These are phyloP conservation scores for Scolopax mira DNA, from an alignment of 2,113 vertebrate genomes.

Conservation along the genomic window DNA sequence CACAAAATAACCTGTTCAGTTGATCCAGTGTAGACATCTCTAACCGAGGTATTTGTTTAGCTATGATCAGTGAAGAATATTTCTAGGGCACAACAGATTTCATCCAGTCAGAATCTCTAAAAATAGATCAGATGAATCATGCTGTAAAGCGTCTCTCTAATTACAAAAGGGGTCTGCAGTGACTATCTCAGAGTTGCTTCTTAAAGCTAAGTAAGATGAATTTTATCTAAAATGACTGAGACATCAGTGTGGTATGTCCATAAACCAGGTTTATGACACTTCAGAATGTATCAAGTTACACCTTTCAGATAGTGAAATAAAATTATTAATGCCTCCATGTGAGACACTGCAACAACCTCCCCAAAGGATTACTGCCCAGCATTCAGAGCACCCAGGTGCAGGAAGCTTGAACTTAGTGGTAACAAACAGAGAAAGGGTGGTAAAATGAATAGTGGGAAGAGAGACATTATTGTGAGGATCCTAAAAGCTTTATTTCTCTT, in stretches of 20 bases:
- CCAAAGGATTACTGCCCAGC: not conserved
- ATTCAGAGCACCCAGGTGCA: not conserved
- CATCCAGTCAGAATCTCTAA: conserved; percentile 11
- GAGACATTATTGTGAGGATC: not conserved
- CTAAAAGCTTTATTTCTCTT: not conserved
- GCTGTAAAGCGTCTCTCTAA: not conserved
- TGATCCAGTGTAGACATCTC: not conserved
- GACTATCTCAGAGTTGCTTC: not conserved
- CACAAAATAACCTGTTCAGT: not conserved
- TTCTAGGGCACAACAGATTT: conserved; percentile 25
- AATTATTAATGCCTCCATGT: not conserved
- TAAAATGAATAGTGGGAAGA: not conserved
- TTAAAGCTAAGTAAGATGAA: not conserved
- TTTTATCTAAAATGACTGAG: not conserved
- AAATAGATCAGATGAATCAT: conserved; percentile 8
- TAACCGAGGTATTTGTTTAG: not conserved
- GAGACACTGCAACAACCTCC: not conserved
- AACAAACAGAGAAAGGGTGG: not conserved
- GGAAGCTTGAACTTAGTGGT: not conserved
- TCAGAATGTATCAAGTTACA: not conserved
- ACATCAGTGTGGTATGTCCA: not conserved
- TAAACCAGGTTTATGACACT: not conserved
- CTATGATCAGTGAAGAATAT: not conserved
- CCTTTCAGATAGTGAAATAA: not conserved
- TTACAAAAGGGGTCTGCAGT: not conserved